Conservation (phyloP, 2,113 vertebrate species). For the Crotalus tigris region DNA sequence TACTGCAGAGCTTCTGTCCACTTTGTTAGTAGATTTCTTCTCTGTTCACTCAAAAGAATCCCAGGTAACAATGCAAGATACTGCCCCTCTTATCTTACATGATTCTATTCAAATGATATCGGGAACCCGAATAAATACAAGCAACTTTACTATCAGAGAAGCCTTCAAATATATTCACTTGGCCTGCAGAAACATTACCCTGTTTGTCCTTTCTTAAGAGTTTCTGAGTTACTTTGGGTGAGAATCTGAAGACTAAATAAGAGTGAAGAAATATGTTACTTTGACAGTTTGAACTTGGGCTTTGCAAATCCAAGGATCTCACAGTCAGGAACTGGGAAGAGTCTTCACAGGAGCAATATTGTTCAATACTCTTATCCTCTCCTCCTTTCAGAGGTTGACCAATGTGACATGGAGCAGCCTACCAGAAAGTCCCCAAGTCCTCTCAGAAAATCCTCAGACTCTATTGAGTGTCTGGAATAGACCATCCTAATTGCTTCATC, state of each 20-base stretch:
- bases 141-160: background rate
- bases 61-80: background rate
- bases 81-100: background rate
- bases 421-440: background rate
- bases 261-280: background rate
- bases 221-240: background rate
- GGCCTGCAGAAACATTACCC: background rate
- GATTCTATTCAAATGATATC: background rate
- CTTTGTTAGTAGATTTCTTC: background rate
- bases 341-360: background rate
- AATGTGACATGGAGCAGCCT: background rate
- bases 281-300: background rate
- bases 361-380: background rate
- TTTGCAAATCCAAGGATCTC: background rate
- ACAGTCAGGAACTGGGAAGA: background rate
- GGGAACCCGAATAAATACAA: background rate
- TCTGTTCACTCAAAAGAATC: background rate
- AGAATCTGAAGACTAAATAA: background rate
- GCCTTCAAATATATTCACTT: background rate
- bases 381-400: background rate
- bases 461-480: background rate
- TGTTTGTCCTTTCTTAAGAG: background rate
- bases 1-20: background rate
- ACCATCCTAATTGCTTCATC: background rate
- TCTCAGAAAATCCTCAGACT: background rate